Percentiles rank a stretch among this genome's conserved stretches.
Conservation (phyloP, 2,797 vertebrate species). For the Sebastes matsubarae region DNA sequence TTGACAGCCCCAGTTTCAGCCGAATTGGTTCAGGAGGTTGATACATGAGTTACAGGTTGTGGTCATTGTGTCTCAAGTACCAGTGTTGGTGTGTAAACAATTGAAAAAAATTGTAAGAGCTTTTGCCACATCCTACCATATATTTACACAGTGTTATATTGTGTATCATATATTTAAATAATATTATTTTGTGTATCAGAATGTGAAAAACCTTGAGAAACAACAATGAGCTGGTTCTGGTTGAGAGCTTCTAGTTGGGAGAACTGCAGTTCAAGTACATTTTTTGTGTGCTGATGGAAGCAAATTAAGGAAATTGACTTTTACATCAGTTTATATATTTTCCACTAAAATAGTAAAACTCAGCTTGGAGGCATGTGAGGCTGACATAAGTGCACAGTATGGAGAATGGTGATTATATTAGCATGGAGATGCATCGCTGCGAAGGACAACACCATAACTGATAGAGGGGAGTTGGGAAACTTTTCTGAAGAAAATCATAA, state of each 20-base stretch:
- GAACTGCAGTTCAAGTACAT: constrained; percentile 1
- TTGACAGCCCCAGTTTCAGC: too few relatives aligned
- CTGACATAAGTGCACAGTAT: constrained; percentile 45
- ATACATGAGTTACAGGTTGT: too few relatives aligned
- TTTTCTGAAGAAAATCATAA: constrained; percentile 48
- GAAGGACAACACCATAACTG: constrained; percentile 48
- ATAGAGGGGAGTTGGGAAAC: constrained; percentile 33
- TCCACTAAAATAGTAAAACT: constrained; percentile 42
- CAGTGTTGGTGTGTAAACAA: too few relatives aligned
- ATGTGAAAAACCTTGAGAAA: not conserved
- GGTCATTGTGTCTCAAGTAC: too few relatives aligned
- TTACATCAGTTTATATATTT: constrained; percentile 50
- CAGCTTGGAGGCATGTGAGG: constrained; percentile 35
- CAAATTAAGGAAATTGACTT: constrained; percentile 59
- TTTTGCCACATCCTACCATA: not conserved
- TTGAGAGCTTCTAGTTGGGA: not conserved
- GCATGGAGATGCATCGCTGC: constrained; percentile 41
- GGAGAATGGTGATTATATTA: constrained; percentile 50
- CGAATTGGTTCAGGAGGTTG: too few relatives aligned
- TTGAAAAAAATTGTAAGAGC: not conserved
- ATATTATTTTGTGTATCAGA: not conserved
- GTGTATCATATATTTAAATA: not conserved
- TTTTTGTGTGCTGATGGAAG: constrained; percentile 53
- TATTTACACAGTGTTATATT: too few relatives aligned
- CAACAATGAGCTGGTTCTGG: not conserved